Conservation (phyloP, 1,140 invertebrate genomes). For the Cydia splendana region DNA sequence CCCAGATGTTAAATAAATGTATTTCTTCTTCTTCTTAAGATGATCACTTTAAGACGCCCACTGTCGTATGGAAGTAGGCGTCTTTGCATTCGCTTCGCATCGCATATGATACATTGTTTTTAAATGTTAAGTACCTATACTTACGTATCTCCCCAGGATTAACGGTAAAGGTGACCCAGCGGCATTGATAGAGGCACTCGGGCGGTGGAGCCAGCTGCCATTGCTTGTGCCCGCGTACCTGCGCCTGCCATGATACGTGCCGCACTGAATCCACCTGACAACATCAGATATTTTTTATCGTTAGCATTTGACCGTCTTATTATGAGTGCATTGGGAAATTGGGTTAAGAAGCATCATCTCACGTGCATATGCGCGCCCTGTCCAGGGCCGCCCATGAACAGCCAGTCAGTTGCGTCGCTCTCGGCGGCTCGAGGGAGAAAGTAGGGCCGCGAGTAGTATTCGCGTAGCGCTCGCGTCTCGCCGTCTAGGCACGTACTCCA, state of each 20-base stretch:
- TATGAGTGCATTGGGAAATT: too few species aligned
- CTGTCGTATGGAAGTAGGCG: too few species aligned
- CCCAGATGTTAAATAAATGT: too few species aligned
- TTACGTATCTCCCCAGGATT: constrained; percentile 94
- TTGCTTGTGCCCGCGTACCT: constrained; percentile 90
- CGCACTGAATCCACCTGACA: constrained; percentile 93
- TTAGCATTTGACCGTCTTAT: too few species aligned
- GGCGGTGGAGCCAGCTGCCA: constrained; percentile 94
- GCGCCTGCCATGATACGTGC: constrained; percentile 96
- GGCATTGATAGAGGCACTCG: constrained; percentile 91
- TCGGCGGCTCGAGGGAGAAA: constrained; percentile 92
- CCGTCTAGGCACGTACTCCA: constrained; percentile 96
- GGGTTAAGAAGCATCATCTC: constrained; percentile 56
- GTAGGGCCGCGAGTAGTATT: constrained; percentile 92
- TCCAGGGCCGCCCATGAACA: constrained; percentile 97
- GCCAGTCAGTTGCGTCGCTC: constrained; percentile 94
- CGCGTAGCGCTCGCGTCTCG: constrained; percentile 86
- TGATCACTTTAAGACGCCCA: too few species aligned
- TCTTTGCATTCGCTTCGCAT: too few species aligned
- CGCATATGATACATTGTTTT: too few species aligned
- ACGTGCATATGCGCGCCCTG: constrained; percentile 97
- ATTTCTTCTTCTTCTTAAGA: too few species aligned
- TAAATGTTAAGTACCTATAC: constrained; percentile 52
- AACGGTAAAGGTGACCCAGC: constrained; percentile 85
- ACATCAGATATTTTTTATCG: constrained; percentile 33